Percentiles rank a stretch among this genome's conserved stretches.
These are phyloP conservation scores for Amazona ochrocephala DNA, from an alignment of 2,797 vertebrate genomes.

Conservation along the genomic window DNA sequence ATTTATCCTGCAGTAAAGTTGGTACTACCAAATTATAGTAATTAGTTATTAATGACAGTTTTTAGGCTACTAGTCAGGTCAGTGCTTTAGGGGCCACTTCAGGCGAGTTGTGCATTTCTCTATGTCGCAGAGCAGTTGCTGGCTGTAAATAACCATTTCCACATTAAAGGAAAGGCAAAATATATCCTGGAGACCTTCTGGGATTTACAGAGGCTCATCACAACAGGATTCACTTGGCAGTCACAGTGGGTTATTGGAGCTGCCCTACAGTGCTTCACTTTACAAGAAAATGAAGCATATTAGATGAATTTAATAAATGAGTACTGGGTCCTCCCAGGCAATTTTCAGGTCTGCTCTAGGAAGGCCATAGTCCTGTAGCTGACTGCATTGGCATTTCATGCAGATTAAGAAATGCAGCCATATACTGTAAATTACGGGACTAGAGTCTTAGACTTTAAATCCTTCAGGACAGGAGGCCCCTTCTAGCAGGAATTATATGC, in stretches of 20 bases:
- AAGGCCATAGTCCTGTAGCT: background rate
- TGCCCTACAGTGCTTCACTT: background rate
- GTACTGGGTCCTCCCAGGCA: background rate
- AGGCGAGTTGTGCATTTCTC: background rate
- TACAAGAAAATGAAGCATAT: background rate
- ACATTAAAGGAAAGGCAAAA: background rate
- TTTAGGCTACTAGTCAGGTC: background rate
- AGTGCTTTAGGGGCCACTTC: background rate
- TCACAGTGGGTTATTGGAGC: background rate
- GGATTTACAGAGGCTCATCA: background rate
- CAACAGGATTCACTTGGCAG: background rate
- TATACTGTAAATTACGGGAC: background rate
- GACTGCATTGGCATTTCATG: background rate
- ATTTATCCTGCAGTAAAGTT: background rate
- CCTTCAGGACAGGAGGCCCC: background rate
- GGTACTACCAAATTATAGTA: background rate
- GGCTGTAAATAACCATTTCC: background rate
- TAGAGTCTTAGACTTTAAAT: background rate
- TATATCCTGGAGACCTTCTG: background rate
- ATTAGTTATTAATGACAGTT: background rate
- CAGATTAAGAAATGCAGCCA: background rate
- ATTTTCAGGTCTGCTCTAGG: background rate
- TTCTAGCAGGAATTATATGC: background rate
- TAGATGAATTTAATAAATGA: background rate
- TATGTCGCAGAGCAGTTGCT: background rate